Base-by-base conservation (phyloP, 2,888 invertebrate species). In the Drosophila differens region DNA sequence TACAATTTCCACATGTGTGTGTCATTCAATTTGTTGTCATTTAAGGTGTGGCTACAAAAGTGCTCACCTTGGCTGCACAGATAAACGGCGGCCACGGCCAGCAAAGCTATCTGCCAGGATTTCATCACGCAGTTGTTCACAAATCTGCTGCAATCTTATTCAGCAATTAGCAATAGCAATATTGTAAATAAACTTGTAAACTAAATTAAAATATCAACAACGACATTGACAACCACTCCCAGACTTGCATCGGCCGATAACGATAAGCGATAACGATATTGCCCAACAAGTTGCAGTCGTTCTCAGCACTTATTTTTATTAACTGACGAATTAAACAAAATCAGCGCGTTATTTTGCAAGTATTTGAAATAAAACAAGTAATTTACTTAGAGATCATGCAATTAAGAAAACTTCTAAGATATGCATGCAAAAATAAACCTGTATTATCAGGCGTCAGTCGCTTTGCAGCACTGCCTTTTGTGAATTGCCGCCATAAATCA, bases 41-140 rank as follows among this genome's bases (percentile, higher is more conserved):
- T 63, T 67, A 71, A 85, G 80, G 89, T 68, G 89, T 86, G 89
- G 87, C 69, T 44, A n/a, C 10, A 35, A 5, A 30, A 78, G 39
- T 14, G n/a, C 79, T 78, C 70, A 93, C 93, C 91, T 80, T 91
- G 89, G 35, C 74, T 69, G 60, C 91, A 91, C 49, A 89, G 85
- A 70, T 90, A 93, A 51, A 91, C 57, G n/a, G 87, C 83, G 9
- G 85, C 37, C 4, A 92, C 32, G 4, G 80, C 80, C 64, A 92
- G 37, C 39, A 92, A 14, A 22, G 79, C 78, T 57, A 92, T 70
- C 65, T 92, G 91, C 93, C 92, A 93, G 5, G 81, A 35, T 49
- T 92, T 83, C 91, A 92, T 86, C 54, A 44, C 78, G 16, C 28
- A 12, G 22, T 10, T 47, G 25, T 16, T 28, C 25, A 19, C 14